Conservation (phyloP, 2,797 vertebrate species). For the Coluber constrictor region DNA sequence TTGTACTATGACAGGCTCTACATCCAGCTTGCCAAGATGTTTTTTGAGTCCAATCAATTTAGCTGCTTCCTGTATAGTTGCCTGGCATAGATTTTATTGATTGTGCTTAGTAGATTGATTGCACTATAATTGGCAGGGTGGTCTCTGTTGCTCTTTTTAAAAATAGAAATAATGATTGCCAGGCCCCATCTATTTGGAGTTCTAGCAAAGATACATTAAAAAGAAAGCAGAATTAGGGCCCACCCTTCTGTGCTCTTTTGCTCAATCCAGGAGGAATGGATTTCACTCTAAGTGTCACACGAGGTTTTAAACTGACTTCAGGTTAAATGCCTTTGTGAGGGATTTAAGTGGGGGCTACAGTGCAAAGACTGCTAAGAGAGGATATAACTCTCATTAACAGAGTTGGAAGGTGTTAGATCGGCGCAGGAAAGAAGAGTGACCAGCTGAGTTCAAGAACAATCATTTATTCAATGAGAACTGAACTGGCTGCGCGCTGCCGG, state of each 20-base stretch:
- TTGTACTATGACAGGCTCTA: background rate
- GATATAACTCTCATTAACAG: too few relatives aligned
- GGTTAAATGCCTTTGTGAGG: background rate
- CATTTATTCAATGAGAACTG: too few relatives aligned
- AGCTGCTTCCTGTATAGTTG: background rate
- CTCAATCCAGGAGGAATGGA: background rate
- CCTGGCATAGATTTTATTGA: background rate
- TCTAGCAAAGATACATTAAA: background rate
- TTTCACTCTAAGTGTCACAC: background rate
- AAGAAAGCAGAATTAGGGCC: background rate
- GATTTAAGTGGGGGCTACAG: background rate
- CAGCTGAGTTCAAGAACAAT: too few relatives aligned
- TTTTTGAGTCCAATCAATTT: background rate
- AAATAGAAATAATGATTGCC: background rate
- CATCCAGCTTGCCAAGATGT: background rate
- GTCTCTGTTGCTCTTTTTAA: background rate
- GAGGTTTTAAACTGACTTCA: background rate
- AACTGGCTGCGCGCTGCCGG: too few relatives aligned
- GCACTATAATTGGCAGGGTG: background rate
- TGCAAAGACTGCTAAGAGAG: background rate
- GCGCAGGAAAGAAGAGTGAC: too few relatives aligned
- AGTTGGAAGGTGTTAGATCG: too few relatives aligned
- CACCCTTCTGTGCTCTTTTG: background rate
- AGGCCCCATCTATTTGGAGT: background rate
- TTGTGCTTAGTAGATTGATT: background rate